Evolutionary conservation across 2,888 invertebrate genomes (phyloP).

Genomic region (Chrysina gloriosa): DNA sequence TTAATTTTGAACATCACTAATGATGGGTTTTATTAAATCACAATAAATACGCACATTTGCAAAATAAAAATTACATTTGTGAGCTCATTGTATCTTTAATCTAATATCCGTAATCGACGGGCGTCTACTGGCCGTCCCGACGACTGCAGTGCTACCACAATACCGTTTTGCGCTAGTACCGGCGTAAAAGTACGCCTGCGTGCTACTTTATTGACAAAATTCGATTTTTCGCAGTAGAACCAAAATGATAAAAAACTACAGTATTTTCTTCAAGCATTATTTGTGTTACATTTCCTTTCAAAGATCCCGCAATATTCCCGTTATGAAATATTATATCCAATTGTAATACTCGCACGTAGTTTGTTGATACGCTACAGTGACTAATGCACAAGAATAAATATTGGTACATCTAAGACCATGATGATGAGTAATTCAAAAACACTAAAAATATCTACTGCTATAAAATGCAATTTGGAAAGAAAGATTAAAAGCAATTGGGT

Average conservation of each 20-base stretch:
- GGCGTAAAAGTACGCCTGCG: conserved; percentile 37
- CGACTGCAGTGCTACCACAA: conserved; percentile 49
- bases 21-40: not conserved
- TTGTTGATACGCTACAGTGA: too few relatives aligned
- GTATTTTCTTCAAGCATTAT: not conserved
- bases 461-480: not conserved
- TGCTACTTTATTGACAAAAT: conserved; percentile 24
- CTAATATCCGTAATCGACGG: conserved; percentile 35
- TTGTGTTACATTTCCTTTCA: too few relatives aligned
- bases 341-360: too few relatives aligned
- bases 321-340: not conserved
- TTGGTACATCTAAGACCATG: not conserved
- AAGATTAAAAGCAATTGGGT: not conserved
- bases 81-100: conserved; percentile 11
- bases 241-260: conserved; percentile 17
- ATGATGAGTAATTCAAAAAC: not conserved
- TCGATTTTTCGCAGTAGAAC: conserved; percentile 38
- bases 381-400: not conserved
- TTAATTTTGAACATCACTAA: not conserved
- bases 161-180: conserved; percentile 39
- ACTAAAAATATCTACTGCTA: not conserved
- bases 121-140: conserved; percentile 50
- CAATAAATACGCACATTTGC: not conserved
- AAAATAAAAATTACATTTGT: conserved; percentile 35
- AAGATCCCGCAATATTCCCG: not conserved